Evolutionary conservation across 2,113 vertebrate species (phyloP).

Genomic region (Sceloporus tristichus): DNA sequence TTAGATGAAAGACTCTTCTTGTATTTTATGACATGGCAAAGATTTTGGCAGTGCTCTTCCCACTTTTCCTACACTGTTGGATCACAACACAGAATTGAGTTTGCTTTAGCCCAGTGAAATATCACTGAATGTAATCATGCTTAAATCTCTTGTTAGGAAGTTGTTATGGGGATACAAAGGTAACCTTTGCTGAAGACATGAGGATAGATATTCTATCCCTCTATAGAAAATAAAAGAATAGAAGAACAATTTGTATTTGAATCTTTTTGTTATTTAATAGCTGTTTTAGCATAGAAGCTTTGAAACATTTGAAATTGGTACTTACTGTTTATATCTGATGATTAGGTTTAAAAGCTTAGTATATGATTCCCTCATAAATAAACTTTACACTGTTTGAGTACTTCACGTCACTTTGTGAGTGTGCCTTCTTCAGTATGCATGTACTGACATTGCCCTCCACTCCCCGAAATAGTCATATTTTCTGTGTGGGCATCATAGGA

Average conservation of each 20-base stretch:
- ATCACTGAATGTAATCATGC: not conserved
- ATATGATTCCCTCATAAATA: not conserved
- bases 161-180: not conserved
- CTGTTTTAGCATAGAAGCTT: not conserved
- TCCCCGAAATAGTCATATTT: not conserved
- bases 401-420: not conserved
- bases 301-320: not conserved
- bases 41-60: not conserved
- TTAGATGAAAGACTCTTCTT: not conserved
- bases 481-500: not conserved
- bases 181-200: not conserved
- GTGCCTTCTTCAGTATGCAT: too few species aligned
- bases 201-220: not conserved
- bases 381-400: not conserved
- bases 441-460: too few species aligned
- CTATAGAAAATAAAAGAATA: not conserved
- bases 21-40: not conserved
- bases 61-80: not conserved
- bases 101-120: not conserved
- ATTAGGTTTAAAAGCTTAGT: not conserved
- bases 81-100: not conserved
- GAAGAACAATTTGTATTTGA: not conserved
- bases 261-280: not conserved
- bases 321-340: not conserved
- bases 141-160: not conserved